Base-by-base conservation (phyloP, 2,113 vertebrate species). In the Sclerurus mexicanus region DNA sequence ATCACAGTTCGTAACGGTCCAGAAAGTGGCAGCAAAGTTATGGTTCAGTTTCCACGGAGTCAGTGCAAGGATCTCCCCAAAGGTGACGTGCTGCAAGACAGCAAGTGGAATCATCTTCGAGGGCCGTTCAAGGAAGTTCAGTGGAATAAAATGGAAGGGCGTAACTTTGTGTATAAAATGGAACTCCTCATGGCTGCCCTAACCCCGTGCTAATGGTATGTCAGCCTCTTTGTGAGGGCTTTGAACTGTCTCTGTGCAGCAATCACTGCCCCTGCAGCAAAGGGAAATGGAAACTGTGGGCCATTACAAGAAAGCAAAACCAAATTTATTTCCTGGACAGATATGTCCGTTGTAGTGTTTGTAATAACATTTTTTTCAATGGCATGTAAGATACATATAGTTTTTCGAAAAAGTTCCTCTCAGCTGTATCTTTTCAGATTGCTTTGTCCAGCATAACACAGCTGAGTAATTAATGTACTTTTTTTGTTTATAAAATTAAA, bases 121-220 rank as follows among this genome's bases (percentile, higher is more conserved):
- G 99, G 99, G 5, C 99, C 98, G 0, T 98, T 98, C 97, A 99
- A 97, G 74, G 99, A 99, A 94, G 99, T 99, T 46, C 98, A 99
- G 94, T 99, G 99, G 99, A 99, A 98, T 96, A 99, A 98, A 95
- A 99, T 99, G 99, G 99, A 99, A 96, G 99, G 99, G 5, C 98
- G 99, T 9, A 99, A 99, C 97, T 99, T 99, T 56, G 99, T 99
- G 17, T 99, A 99, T 97, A 99, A 99, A 95, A 99, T 99, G 99
- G 99, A 99, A 94, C 98, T 99, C 14, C 98, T 99, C 33, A 99
- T 99, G 99, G 99, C 99, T 1, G 99, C 99, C 1, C 96, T 99
- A 11, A 99, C 99, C 7, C 99, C 99, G 0, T 99, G 99, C 82
- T 98, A 96, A 23, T 98, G 79, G 92, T 37, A 25, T 0, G 0